phyloP scores from a whole-genome alignment of 2,888 invertebrate genomes.

The Leucophenga maculata region DNA sequence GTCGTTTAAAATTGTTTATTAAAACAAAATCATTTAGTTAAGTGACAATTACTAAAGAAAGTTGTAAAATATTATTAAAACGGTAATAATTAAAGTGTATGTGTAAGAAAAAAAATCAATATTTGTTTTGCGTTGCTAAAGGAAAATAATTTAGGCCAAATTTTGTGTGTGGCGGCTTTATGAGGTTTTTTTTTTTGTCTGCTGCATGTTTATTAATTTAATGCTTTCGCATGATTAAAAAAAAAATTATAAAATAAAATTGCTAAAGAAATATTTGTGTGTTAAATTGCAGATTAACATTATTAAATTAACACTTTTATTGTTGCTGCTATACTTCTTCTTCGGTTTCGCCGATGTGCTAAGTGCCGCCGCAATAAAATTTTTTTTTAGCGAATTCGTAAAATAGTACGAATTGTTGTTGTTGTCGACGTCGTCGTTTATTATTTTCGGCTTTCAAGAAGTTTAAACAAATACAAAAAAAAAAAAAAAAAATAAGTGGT shows the following conservation, averaged over 20 bases:
- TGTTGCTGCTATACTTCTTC: not conserved
- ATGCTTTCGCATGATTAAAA: too few relatives aligned
- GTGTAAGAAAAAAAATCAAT: not conserved
- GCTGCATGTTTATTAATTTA: conserved; percentile 36
- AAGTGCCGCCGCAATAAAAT: conserved; percentile 32
- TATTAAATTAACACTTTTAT: not conserved
- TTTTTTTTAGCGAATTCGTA: conserved; percentile 55
- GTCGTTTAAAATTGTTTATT: too few relatives aligned
- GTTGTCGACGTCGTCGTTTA: conserved; percentile 41
- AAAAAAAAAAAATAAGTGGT: conserved; percentile 11
- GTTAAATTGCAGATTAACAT: too few relatives aligned
- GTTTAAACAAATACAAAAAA: conserved; percentile 9
- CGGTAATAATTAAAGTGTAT: too few relatives aligned
- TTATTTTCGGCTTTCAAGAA: conserved; percentile 23
- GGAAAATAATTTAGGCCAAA: conserved; percentile 38
- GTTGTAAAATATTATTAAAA: too few relatives aligned
- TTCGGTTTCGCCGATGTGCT: not conserved
- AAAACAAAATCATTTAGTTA: too few relatives aligned
- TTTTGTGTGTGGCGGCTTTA: conserved; percentile 36
- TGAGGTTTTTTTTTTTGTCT: conserved; percentile 12
- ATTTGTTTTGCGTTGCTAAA: not conserved
- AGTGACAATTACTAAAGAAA: too few relatives aligned
- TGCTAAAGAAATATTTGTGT: too few relatives aligned
- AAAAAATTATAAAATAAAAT: too few relatives aligned
- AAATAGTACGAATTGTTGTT: conserved; percentile 16